phyloP scores from a whole-genome alignment of 2,888 invertebrate species.

The Apoderus coryli region DNA sequence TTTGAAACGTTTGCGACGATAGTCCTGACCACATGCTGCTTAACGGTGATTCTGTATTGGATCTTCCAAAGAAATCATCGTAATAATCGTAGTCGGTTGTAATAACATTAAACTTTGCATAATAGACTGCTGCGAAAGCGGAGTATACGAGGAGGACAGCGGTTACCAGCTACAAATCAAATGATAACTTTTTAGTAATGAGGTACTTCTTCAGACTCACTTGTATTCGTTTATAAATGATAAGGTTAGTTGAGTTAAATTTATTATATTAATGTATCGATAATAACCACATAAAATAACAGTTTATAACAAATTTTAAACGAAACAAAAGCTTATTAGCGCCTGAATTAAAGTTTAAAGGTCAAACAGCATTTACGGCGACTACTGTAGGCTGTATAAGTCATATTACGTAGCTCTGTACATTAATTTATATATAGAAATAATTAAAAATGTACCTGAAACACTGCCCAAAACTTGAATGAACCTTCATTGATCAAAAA shows the following conservation, averaged over 20 bases:
- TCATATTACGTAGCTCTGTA: too few relatives aligned
- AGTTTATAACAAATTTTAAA: too few relatives aligned
- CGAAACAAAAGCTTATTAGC: too few relatives aligned
- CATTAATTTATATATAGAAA: conserved; percentile 9
- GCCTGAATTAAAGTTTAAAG: too few relatives aligned
- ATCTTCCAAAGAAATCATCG: conserved; percentile 52
- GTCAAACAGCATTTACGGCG: too few relatives aligned
- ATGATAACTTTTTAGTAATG: too few relatives aligned
- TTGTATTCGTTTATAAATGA: too few relatives aligned
- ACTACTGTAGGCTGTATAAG: too few relatives aligned
- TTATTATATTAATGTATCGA: too few relatives aligned
- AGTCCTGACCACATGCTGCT: conserved; percentile 38
- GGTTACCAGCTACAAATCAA: conserved; percentile 67
- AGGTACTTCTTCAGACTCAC: too few relatives aligned
- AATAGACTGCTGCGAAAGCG: conserved; percentile 73
- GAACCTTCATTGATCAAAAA: conserved; percentile 79
- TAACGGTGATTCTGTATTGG: conserved; percentile 33
- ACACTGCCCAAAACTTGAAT: conserved; percentile 79
- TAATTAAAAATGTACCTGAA: conserved; percentile 52
- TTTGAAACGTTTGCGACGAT: conserved; percentile 47
- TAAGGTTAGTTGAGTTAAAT: too few relatives aligned
- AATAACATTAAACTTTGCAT: conserved; percentile 74
- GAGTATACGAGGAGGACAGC: conserved; percentile 72
- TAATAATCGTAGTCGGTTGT: conserved; percentile 61
- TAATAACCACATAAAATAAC: too few relatives aligned